A percentile compares a stretch with the other conserved stretches of the same genome.
These are phyloP conservation scores for Hyppa rectilinea DNA, from an alignment of 2,888 invertebrate genomes.

Conservation along the genomic window DNA sequence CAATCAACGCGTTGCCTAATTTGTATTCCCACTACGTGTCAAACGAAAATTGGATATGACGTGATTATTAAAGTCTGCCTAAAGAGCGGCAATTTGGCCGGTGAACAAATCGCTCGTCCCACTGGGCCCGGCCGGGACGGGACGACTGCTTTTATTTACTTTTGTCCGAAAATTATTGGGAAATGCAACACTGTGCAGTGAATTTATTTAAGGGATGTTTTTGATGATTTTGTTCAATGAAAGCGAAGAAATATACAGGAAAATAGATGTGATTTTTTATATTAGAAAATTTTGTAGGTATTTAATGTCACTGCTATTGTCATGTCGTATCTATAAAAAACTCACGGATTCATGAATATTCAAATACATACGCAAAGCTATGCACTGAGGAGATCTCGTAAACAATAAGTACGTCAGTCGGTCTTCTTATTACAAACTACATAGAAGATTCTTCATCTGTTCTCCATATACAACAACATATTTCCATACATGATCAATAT, in stretches of 20 bases:
- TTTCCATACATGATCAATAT: no score
- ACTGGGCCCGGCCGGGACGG: slow-evolving; percentile 75
- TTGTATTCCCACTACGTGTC: slow-evolving; percentile 82
- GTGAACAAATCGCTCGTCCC: slow-evolving; percentile 84
- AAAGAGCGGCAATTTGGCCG: slow-evolving; percentile 88
- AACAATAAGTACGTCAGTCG: slow-evolving; percentile 6
- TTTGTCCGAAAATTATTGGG: slow-evolving; percentile 68
- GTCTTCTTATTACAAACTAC: not conserved
- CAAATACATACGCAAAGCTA: not conserved
- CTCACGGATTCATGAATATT: not conserved
- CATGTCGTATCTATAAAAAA: not conserved
- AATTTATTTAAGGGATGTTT: slow-evolving; percentile 6
- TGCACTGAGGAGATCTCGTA: not conserved
- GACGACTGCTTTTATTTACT: slow-evolving; percentile 78
- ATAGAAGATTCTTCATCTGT: not conserved
- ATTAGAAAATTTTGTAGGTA: no score
- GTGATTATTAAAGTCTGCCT: slow-evolving; percentile 88
- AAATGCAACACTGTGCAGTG: slow-evolving; percentile 60
- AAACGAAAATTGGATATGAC: slow-evolving; percentile 88
- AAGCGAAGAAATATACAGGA: not conserved
- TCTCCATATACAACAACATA: no score
- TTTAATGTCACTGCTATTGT: not conserved
- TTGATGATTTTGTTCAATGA: not conserved
- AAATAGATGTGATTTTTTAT: no score
- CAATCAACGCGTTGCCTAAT: slow-evolving; percentile 78